Evolutionary conservation across 2,888 invertebrate species (phyloP), one percentile per base, ranked within the genome.

Genomic region (Tetranychus truncatus): DNA sequence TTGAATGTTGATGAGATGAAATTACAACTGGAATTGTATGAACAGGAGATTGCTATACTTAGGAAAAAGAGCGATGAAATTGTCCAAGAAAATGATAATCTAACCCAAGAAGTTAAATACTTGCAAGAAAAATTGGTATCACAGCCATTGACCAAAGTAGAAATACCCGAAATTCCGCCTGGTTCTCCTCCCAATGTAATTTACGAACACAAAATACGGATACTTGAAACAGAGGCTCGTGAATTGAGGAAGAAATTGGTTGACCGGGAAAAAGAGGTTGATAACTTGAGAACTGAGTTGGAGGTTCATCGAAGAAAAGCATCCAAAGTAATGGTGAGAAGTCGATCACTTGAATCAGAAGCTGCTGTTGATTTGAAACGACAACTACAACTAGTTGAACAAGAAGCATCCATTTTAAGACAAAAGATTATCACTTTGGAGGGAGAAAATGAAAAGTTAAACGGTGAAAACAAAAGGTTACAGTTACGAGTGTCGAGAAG

Each of bases 11-110:
- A 90, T 24, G 92, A 94, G 82, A 83, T 93, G 76, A 88, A 91
- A 80, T 86, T 94, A 67, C 88, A 93, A 79, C 84, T 95, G 74
- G 94, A 94, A 83, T 86, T 93, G 73, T 90, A 91, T 81, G 93
- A 94, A 83, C 82, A 89, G 86, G 94, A 95, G 85, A 88, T 91
- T 76, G 87, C 89, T 34, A 89, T 91, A 76, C 84, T 93, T 77
- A 86, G 91, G 69, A 87, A 89, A 78, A 93, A 92, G 84, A 88
- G 91, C 76, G 91, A 91, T 82, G 91, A 91, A 80, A 84, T 91
- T 78, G 92, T 93, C 84, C 87, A 87, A 78, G 91, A 92, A 81
- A 90, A 89, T 81, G 88, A 89, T 76, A 87, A 80, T 66, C 83
- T 88, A 18, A 89, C 88, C 81, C 88, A 87, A 79, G 89, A 91